Percentiles rank a stretch among this genome's conserved stretches.
Conservation (phyloP, 2,797 vertebrate genomes). For the Alauda arvensis region DNA sequence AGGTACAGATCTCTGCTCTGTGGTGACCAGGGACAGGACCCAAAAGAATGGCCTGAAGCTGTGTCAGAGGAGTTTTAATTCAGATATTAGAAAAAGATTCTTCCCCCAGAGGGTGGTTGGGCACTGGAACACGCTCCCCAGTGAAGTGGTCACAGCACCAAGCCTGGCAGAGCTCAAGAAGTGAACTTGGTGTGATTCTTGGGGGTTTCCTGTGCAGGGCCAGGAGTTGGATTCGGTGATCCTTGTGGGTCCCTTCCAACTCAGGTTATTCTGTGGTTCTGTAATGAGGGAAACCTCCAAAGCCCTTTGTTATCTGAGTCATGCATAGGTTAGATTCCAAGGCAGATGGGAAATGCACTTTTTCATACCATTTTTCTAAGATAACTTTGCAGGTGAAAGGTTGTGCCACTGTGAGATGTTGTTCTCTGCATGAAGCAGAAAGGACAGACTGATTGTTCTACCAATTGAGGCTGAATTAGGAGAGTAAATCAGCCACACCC, state of each 20-base stretch:
- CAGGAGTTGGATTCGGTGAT: neutral
- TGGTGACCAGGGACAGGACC: neutral
- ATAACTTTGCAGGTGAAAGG: neutral
- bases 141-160: neutral
- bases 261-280: neutral
- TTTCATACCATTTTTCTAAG: neutral
- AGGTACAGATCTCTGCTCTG: neutral
- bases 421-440: neutral
- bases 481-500: neutral
- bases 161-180: neutral
- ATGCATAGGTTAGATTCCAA: neutral
- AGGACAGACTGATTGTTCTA: neutral
- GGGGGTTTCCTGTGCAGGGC: neutral
- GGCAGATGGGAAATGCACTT: neutral
- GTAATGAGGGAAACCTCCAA: neutral
- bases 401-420: neutral
- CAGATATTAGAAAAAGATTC: neutral
- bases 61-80: neutral
- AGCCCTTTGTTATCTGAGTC: neutral
- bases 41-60: fast-evolving
- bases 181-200: neutral
- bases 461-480: neutral
- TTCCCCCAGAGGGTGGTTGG: neutral
- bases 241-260: neutral
- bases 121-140: neutral